Conservation (phyloP, 2,888 invertebrate genomes). For the Erebia epiphron region DNA sequence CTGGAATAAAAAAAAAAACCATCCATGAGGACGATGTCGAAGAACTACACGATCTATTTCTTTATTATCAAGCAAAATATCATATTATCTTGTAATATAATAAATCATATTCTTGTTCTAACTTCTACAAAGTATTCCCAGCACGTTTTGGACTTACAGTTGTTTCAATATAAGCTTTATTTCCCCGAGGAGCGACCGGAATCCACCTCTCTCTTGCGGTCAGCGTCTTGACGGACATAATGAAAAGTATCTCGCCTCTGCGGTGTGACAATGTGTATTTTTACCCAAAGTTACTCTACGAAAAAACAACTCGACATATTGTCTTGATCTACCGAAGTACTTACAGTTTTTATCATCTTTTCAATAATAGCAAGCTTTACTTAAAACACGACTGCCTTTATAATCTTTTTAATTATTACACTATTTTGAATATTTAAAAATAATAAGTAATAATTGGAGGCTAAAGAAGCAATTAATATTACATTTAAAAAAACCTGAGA, state of each 20-base stretch:
- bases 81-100: neutral
- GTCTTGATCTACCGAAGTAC: too few relatives aligned
- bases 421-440: too few relatives aligned
- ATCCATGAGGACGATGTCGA: too few relatives aligned
- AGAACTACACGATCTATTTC: too few relatives aligned
- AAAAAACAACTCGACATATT: neutral
- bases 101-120: neutral
- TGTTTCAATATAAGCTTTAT: constrained; percentile 6
- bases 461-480: too few relatives aligned
- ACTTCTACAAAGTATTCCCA: neutral
- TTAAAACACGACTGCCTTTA: too few relatives aligned
- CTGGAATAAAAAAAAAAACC: too few relatives aligned
- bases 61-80: neutral
- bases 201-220: neutral
- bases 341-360: too few relatives aligned
- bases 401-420: too few relatives aligned
- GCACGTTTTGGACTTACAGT: neutral
- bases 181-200: constrained; percentile 3
- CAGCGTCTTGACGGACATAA: constrained; percentile 1
- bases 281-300: neutral
- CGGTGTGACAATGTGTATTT: neutral
- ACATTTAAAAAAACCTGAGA: too few relatives aligned
- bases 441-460: too few relatives aligned
- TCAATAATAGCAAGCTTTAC: too few relatives aligned
- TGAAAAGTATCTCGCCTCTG: neutral